Evolutionary conservation across 2,113 vertebrate species (phyloP).

Genomic region (Chamaetylas fuelleborni): DNA sequence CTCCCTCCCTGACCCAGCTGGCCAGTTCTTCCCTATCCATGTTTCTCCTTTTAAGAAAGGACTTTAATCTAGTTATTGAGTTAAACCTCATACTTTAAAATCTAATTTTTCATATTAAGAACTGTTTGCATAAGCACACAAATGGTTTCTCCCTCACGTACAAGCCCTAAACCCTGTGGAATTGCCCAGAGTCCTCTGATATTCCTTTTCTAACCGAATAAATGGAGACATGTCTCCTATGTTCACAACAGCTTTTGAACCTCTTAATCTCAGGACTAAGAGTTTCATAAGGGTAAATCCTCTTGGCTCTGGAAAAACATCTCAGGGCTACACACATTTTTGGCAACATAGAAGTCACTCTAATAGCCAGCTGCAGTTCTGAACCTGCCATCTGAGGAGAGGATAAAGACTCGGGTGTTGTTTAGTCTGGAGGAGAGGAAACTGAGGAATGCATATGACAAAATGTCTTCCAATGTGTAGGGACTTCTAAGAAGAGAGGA

Average conservation of each 20-base stretch:
- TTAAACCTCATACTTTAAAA: neutral
- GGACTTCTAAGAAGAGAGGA: constrained; percentile 6
- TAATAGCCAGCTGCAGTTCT: constrained; percentile 1
- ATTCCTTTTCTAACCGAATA: neutral
- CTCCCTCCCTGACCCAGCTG: neutral
- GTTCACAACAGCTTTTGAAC: neutral
- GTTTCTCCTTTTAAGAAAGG: neutral
- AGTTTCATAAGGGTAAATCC: neutral
- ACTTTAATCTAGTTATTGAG: neutral
- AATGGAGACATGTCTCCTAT: neutral
- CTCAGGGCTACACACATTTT: neutral
- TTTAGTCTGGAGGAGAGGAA: constrained; percentile 60
- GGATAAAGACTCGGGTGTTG: constrained; percentile 2
- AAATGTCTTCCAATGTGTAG: neutral
- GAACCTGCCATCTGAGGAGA: neutral
- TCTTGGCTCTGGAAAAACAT: neutral
- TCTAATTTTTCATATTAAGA: neutral
- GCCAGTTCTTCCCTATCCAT: neutral
- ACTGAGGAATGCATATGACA: constrained; percentile 35
- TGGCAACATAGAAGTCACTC: neutral
- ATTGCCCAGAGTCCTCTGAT: neutral
- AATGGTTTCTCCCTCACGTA: neutral
- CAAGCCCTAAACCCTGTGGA: neutral
- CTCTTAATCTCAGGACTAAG: neutral
- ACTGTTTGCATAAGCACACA: neutral